Evolutionary conservation across 2,797 vertebrate species (phyloP).

Genomic region (Microchirus variegatus): DNA sequence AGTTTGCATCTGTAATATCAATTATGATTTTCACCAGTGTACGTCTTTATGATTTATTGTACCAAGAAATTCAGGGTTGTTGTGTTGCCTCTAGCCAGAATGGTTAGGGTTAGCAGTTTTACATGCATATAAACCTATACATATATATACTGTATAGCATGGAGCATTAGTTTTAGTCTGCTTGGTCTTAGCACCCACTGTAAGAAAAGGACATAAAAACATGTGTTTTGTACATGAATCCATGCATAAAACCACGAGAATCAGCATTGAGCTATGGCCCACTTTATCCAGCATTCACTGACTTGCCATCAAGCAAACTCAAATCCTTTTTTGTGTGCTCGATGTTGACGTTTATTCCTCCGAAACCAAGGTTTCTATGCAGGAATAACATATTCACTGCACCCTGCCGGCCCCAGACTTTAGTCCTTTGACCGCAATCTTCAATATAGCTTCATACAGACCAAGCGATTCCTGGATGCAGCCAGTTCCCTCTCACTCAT

Average conservation of each 20-base stretch:
- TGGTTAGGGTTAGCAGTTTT: too few relatives aligned
- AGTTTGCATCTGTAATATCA: slow-evolving; percentile 18
- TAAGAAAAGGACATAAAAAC: not conserved
- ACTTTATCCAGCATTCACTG: too few relatives aligned
- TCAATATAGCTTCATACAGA: slow-evolving; percentile 7
- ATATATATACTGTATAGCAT: too few relatives aligned
- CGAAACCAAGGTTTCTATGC: slow-evolving; percentile 6
- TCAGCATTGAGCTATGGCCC: too few relatives aligned
- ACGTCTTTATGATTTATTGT: not conserved
- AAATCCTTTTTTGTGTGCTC: not conserved
- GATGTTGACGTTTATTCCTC: slow-evolving; percentile 3
- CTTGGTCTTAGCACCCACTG: not conserved
- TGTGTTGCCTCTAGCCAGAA: not conserved
- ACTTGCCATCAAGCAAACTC: not conserved
- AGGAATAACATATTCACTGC: slow-evolving; percentile 20
- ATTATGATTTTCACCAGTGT: not conserved
- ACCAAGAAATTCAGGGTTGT: not conserved
- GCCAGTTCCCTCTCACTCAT: slow-evolving; percentile 38
- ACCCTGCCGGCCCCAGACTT: slow-evolving; percentile 24
- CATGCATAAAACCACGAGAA: slow-evolving; percentile 1
- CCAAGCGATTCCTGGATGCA: slow-evolving; percentile 25
- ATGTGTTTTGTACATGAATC: not conserved
- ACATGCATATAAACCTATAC: not conserved
- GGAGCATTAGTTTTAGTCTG: too few relatives aligned
- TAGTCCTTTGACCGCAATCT: slow-evolving; percentile 33